A percentile compares a stretch with the other conserved stretches of the same genome.
Evolutionary conservation across 1,140 invertebrate genomes (phyloP).

Genomic region (Argopecten irradians): DNA sequence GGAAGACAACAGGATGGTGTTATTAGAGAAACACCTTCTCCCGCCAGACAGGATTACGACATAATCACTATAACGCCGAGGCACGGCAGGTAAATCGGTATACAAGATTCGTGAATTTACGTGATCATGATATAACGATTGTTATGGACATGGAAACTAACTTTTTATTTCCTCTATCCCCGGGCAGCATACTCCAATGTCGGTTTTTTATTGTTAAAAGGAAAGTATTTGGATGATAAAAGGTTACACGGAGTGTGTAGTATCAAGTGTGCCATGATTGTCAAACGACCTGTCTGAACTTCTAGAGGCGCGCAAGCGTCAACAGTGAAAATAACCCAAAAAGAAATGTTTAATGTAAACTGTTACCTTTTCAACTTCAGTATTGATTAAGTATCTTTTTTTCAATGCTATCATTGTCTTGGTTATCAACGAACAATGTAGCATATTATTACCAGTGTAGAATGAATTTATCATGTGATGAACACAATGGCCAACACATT

Average conservation of each 20-base stretch:
- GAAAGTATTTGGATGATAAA: background rate
- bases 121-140: slow-evolving; percentile 7
- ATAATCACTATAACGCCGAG: background rate
- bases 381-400: too few relatives aligned
- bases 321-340: background rate
- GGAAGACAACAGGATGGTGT: background rate
- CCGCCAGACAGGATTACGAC: background rate
- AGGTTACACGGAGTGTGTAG: background rate
- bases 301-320: background rate
- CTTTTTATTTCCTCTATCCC: slow-evolving; percentile 22
- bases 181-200: background rate
- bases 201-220: slow-evolving; percentile 3
- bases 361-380: too few relatives aligned
- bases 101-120: slow-evolving; percentile 18
- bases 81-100: background rate
- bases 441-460: too few relatives aligned
- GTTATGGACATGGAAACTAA: background rate
- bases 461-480: too few relatives aligned
- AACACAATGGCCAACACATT: too few relatives aligned
- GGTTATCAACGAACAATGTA: too few relatives aligned
- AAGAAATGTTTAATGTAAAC: too few relatives aligned
- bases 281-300: background rate
- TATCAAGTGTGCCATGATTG: background rate
- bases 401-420: too few relatives aligned
- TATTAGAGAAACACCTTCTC: background rate